A percentile compares a stretch with the other conserved stretches of the same genome.
phyloP scores from a whole-genome alignment of 2,888 invertebrate genomes.

The Hyles lineata region DNA sequence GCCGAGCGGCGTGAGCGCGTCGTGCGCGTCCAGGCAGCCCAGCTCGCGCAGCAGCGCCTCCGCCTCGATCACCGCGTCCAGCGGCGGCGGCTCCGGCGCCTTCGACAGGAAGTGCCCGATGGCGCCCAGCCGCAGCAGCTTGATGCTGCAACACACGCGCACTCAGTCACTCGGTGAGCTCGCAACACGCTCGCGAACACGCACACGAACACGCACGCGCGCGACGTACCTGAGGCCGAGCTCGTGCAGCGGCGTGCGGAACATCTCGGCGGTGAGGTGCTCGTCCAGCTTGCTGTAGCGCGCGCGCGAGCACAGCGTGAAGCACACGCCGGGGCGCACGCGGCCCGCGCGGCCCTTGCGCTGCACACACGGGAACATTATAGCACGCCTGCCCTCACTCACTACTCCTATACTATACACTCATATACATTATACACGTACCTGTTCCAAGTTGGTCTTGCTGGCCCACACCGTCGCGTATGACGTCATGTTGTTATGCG shows the following conservation, averaged over 20 bases:
- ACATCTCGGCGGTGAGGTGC: constrained; percentile 98
- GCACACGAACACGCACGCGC: background rate
- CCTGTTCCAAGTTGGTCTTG: constrained; percentile 96
- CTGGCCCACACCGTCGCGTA: constrained; percentile 99
- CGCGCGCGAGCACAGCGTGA: constrained; percentile 94
- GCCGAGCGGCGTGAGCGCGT: constrained; percentile 97
- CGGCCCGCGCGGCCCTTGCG: constrained; percentile 97
- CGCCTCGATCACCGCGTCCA: constrained; percentile 99
- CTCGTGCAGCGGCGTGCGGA: constrained; percentile 98
- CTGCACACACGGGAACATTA: constrained; percentile 43
- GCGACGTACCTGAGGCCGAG: constrained; percentile 90
- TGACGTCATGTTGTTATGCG: constrained; percentile 99
- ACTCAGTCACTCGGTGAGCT: background rate
- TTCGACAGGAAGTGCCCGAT: constrained; percentile 98
- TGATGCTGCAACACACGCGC: constrained; percentile 60
- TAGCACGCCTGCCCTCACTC: background rate
- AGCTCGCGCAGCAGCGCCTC: constrained; percentile 94
- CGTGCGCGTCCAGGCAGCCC: constrained; percentile 94
- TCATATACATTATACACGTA: constrained; percentile 37
- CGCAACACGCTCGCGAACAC: background rate
- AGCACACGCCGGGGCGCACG: constrained; percentile 96
- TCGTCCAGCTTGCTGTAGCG: constrained; percentile 91
- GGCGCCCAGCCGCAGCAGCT: constrained; percentile 94
- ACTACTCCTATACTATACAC: background rate
- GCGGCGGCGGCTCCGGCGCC: constrained; percentile 97